phyloP scores from a whole-genome alignment of 1,140 invertebrate genomes.

The Anastrepha obliqua region DNA sequence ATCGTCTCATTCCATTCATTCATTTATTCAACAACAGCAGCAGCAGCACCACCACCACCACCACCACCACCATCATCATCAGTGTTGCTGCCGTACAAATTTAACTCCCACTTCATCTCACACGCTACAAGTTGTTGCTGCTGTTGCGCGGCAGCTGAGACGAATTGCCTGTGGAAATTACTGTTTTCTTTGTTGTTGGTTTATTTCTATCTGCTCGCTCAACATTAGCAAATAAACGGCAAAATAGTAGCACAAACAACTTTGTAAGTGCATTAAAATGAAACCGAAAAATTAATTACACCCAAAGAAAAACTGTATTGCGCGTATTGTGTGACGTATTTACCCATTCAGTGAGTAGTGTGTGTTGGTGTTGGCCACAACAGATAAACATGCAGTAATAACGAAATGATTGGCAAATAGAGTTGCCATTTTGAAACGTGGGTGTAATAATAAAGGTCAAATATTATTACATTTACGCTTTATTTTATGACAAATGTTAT shows the following conservation, averaged over 20 bases:
- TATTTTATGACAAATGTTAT: not conserved
- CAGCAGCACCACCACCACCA: not conserved
- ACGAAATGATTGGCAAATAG: not conserved
- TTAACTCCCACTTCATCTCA: conserved; percentile 43
- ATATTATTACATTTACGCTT: not conserved
- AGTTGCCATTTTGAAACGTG: not conserved
- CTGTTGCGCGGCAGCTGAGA: conserved; percentile 5
- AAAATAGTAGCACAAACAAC: conserved; percentile 22
- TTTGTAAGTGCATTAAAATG: conserved; percentile 29
- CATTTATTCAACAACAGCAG: conserved; percentile 5
- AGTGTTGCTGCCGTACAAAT: conserved; percentile 31
- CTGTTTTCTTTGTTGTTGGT: not conserved
- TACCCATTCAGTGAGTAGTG: not conserved
- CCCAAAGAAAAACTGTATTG: conserved; percentile 15
- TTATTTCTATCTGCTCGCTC: not conserved
- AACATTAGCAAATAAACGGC: conserved; percentile 2
- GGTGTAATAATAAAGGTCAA: conserved; percentile 35
- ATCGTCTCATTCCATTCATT: conserved; percentile 49
- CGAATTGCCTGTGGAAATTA: conserved; percentile 35
- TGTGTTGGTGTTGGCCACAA: not conserved
- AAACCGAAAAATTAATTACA: conserved; percentile 43
- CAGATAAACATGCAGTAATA: not conserved
- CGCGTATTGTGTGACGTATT: not conserved
- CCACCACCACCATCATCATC: no score
- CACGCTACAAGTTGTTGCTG: conserved; percentile 39